These are phyloP conservation scores for Daubentonia madagascariensis DNA, from an alignment of 2,113 vertebrate genomes.

Conservation along the genomic window DNA sequence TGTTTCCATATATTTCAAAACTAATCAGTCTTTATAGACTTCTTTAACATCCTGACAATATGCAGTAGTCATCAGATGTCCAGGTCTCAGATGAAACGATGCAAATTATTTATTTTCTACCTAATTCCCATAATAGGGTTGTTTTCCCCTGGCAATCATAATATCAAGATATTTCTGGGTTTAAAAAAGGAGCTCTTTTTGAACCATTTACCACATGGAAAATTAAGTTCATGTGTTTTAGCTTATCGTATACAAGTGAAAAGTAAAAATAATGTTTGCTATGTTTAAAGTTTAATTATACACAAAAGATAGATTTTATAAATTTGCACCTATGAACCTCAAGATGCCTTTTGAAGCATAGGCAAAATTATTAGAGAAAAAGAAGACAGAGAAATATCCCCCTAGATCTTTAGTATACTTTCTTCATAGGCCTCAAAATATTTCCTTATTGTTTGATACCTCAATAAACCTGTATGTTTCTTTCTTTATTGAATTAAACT, in stretches of 20 bases:
- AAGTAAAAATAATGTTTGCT: not conserved
- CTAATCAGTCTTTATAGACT: not conserved
- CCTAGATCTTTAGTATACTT: not conserved
- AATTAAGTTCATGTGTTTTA: not conserved
- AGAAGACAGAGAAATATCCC: not conserved
- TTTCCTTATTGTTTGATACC: not conserved
- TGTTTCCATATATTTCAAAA: not conserved
- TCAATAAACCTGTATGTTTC: not conserved
- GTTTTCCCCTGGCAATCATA: not conserved
- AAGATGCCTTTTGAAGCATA: not conserved
- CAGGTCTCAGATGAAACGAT: not conserved
- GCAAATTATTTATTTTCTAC: not conserved
- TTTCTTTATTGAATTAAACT: constrained; percentile 1
- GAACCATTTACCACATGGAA: not conserved
- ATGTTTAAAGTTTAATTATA: not conserved
- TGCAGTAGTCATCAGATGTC: not conserved
- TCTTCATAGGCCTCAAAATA: not conserved
- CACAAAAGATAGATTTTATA: not conserved
- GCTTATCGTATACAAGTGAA: not conserved
- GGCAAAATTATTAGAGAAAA: not conserved
- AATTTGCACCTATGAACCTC: not conserved
- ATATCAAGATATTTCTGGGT: not conserved
- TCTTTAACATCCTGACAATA: not conserved
- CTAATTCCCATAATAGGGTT: not conserved
- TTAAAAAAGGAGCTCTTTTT: not conserved